phyloP scores from a whole-genome alignment of 2,113 vertebrate genomes.

The Pluvialis apricaria region DNA sequence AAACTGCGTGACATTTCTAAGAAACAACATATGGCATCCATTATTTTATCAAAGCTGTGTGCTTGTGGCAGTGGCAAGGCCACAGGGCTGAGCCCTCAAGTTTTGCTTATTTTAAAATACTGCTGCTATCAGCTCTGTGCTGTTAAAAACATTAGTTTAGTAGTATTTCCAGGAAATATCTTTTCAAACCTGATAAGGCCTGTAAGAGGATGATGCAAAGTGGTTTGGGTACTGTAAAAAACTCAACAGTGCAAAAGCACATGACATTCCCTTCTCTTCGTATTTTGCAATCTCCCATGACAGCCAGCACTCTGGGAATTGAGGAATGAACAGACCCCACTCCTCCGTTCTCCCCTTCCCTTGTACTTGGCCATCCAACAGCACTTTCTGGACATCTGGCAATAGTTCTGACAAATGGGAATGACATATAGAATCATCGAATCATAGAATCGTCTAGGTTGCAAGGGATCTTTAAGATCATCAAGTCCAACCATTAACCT shows the following conservation, averaged over 20 bases:
- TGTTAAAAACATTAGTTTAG: not conserved
- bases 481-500: too few relatives aligned
- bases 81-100: not conserved
- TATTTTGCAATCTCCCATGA: constrained; percentile 12
- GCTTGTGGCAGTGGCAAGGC: not conserved
- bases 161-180: constrained; percentile 19
- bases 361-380: not conserved
- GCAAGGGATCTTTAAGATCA: too few relatives aligned
- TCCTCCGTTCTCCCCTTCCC: not conserved
- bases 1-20: constrained; percentile 38
- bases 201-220: not conserved
- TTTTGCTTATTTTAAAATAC: constrained; percentile 16
- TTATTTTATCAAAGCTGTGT: constrained; percentile 23
- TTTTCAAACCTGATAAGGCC: not conserved
- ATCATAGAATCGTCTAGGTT: too few relatives aligned
- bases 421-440: not conserved
- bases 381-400: constrained; percentile 11
- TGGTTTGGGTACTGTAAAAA: not conserved
- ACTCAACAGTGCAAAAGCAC: not conserved
- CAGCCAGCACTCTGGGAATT: not conserved
- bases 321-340: not conserved
- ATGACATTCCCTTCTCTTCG: not conserved
- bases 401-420: not conserved
- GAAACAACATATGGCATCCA: constrained; percentile 47
- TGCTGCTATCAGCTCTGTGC: not conserved